phyloP scores from a whole-genome alignment of 2,113 vertebrate genomes.

The Dunckerocampus dactyliophorus region DNA sequence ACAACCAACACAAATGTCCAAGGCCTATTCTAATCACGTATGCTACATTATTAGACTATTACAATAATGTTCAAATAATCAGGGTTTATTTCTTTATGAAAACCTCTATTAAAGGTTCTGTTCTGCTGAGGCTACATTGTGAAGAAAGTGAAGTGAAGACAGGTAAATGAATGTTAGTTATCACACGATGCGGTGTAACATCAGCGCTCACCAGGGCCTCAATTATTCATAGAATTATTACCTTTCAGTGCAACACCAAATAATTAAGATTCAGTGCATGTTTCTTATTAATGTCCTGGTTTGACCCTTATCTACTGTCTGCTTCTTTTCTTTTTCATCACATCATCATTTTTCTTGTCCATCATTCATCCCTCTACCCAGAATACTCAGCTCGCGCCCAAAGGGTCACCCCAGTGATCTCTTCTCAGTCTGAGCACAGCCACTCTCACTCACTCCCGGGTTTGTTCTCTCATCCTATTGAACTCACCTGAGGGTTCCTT shows the following conservation, averaged over 20 bases:
- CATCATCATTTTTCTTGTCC: slow-evolving; percentile 45
- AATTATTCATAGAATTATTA: neutral
- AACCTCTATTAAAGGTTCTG: no score
- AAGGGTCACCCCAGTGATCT: slow-evolving; percentile 72
- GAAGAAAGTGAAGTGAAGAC: no score
- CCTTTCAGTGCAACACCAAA: neutral
- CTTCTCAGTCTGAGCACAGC: slow-evolving; percentile 76
- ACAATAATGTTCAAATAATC: no score
- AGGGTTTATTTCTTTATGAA: no score
- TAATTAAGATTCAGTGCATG: neutral
- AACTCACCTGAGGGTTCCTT: slow-evolving; percentile 37
- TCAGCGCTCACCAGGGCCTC: neutral
- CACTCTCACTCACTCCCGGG: slow-evolving; percentile 83
- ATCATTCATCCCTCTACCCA: slow-evolving; percentile 70
- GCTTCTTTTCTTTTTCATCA: slow-evolving; percentile 54
- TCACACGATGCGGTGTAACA: neutral
- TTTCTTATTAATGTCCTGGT: slow-evolving; percentile 9
- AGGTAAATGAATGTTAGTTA: no score
- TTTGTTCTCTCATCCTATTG: slow-evolving; percentile 72
- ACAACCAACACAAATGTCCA: no score
- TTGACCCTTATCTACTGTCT: slow-evolving; percentile 19
- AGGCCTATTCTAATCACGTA: no score
- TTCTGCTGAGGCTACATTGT: no score
- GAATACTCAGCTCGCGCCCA: slow-evolving; percentile 89
- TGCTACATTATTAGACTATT: no score